phyloP scores from a whole-genome alignment of 2,888 invertebrate species.

The Polyommatus icarus region DNA sequence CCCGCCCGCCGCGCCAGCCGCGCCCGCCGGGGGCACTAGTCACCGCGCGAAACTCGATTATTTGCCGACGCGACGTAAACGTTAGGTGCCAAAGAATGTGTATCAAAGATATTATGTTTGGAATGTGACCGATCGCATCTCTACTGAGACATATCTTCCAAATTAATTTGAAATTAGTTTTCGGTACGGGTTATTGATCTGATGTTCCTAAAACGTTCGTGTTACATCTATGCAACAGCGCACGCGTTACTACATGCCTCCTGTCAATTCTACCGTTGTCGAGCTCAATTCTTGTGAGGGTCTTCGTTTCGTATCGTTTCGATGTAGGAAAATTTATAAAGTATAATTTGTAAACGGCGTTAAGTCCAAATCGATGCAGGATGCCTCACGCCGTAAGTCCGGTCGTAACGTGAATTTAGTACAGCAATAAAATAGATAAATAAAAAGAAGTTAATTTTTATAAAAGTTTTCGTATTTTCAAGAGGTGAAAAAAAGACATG shows the following conservation, averaged over 20 bases:
- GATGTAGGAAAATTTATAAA: slow-evolving; percentile 29
- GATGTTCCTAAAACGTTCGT: slow-evolving; percentile 76
- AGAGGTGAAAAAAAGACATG: slow-evolving; percentile 39
- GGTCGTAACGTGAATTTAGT: slow-evolving; percentile 71
- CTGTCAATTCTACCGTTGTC: slow-evolving; percentile 76
- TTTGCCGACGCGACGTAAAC: slow-evolving; percentile 60
- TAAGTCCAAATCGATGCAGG: slow-evolving; percentile 67
- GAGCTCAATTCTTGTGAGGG: slow-evolving; percentile 76
- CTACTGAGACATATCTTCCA: slow-evolving; percentile 70
- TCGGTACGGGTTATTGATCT: slow-evolving; percentile 78
- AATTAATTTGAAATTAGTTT: slow-evolving; percentile 67
- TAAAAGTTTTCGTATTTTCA: slow-evolving; percentile 69
- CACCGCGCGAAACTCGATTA: slow-evolving; percentile 54
- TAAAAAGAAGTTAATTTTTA: slow-evolving; percentile 62
- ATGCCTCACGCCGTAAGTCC: slow-evolving; percentile 58
- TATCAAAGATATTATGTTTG: slow-evolving; percentile 75
- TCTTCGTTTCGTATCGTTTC: slow-evolving; percentile 66
- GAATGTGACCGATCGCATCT: slow-evolving; percentile 67
- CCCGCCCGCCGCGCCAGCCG: background rate
- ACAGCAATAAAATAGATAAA: slow-evolving; percentile 66
- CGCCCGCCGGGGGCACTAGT: slow-evolving; percentile 47
- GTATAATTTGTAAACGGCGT: slow-evolving; percentile 31
- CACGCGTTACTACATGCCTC: slow-evolving; percentile 55
- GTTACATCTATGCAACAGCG: slow-evolving; percentile 63
- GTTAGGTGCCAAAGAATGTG: slow-evolving; percentile 79